A percentile compares a stretch with the other conserved stretches of the same genome.
Evolutionary conservation across 2,797 vertebrate species (phyloP).

Genomic region (Tenualosa thibaudeaui): DNA sequence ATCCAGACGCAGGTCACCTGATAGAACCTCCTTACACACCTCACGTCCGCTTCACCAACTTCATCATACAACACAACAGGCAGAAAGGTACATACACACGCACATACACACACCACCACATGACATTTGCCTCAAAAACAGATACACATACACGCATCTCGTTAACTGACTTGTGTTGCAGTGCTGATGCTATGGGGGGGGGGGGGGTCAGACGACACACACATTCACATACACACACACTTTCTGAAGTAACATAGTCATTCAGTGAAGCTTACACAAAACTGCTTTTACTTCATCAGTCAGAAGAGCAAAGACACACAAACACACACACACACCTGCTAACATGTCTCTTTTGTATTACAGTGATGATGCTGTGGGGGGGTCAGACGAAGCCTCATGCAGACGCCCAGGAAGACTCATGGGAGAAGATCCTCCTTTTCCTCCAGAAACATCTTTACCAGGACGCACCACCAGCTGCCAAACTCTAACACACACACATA

Average conservation of each 20-base stretch:
- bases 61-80: slow-evolving; percentile 27
- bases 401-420: slow-evolving; percentile 82
- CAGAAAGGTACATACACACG: slow-evolving; percentile 21
- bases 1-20: slow-evolving; percentile 67
- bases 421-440: slow-evolving; percentile 80
- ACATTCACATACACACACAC: slow-evolving; percentile 4
- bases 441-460: slow-evolving; percentile 16
- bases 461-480: neutral
- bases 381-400: slow-evolving; percentile 79
- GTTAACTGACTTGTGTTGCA: neutral
- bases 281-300: too few species aligned
- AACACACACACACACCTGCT: neutral
- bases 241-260: too few species aligned
- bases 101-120: neutral
- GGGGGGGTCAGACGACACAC: slow-evolving; percentile 63
- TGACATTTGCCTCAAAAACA: too few species aligned
- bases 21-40: slow-evolving; percentile 74
- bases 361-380: slow-evolving; percentile 75
- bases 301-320: too few species aligned
- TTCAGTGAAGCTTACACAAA: too few species aligned
- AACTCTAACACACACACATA: slow-evolving; percentile 59
- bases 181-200: slow-evolving; percentile 77
- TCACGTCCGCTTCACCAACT: slow-evolving; percentile 59
- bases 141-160: neutral
- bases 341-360: slow-evolving; percentile 36